Evolutionary conservation across 2,797 vertebrate species (phyloP), one percentile per base, ranked within the genome.

Genomic region (Mus minutoides): DNA sequence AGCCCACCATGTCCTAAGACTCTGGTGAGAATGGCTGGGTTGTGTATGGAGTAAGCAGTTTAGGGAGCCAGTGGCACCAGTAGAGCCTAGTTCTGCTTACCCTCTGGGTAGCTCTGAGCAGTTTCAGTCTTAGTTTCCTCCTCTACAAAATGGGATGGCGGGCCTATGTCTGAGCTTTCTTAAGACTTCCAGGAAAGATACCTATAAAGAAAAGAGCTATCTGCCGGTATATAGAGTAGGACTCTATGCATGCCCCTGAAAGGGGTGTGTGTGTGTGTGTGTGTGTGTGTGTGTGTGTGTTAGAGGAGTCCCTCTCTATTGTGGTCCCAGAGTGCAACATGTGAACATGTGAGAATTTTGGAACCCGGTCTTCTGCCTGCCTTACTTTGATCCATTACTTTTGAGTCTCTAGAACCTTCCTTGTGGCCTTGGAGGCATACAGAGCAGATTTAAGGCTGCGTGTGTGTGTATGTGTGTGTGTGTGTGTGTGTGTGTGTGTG

Each of bases 91-190:
- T n/a, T 88, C 34, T 43, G 31, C 56, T 93, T 21, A 64, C 37
- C 54, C 8, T 82, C 79, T 69, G 17, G 12, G n/a, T 64, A 60
- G 21, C 64, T 76, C 49, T 29, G 52, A 60, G 79, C 22, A 64
- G 12, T 71, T 46, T 46, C 52, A 93, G 67, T 62, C 75, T 83
- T 46, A 58, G 52, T 92, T 83, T 92, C 84, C 22, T 87, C 43
- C 21, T 88, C 71, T 88, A 73, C 49, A 82, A 91, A 96, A 89
- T 94, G 76, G 88, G 26, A 40, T 80, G 60, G 22, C n/a, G 73
- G 88, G 62, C 62, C 22, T 60, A 8, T 43, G 56, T 46, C 77
- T 73, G 79, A 56, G 56, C n/a, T 95, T 73, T 60, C 43, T 49
- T 58, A 77, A 77, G 83, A 92, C 75, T 76, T 87, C 49, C 22